A percentile compares a stretch with the other conserved stretches of the same genome.
Conservation (phyloP, 2,888 invertebrate genomes). For the Melanargia galathea region DNA sequence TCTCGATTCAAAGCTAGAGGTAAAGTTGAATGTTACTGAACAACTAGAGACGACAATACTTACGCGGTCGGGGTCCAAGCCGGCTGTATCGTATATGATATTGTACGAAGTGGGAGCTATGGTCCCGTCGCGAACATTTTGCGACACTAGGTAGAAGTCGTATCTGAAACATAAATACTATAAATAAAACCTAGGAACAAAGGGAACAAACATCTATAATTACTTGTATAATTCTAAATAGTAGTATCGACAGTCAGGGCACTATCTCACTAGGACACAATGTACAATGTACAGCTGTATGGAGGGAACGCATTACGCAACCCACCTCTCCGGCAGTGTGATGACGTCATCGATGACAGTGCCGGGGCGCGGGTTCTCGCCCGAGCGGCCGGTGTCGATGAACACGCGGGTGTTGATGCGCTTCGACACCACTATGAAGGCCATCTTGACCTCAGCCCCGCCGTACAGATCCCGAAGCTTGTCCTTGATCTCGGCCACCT, state of each 20-base stretch:
- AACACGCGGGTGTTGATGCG: conserved; percentile 92
- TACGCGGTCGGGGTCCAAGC: conserved; percentile 85
- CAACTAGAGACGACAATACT: conserved; percentile 35
- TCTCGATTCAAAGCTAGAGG: too few species aligned
- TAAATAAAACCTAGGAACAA: too few species aligned
- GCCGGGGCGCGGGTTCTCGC: conserved; percentile 90
- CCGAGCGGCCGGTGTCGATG: conserved; percentile 55
- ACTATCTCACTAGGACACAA: too few species aligned
- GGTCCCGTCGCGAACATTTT: conserved; percentile 93
- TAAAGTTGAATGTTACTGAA: background rate
- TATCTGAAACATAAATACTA: conserved; percentile 81
- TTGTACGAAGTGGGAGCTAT: conserved; percentile 96
- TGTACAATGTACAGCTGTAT: too few species aligned
- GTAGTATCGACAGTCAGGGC: too few species aligned
- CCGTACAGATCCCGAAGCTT: conserved; percentile 81
- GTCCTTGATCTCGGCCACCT: conserved; percentile 77
- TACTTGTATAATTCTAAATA: too few species aligned
- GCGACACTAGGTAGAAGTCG: conserved; percentile 95
- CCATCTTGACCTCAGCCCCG: conserved; percentile 77
- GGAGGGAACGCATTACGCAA: too few species aligned
- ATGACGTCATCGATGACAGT: conserved; percentile 93
- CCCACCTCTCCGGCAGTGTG: conserved; percentile 87
- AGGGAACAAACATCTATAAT: too few species aligned
- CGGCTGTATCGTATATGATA: conserved; percentile 88
- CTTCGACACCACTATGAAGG: conserved; percentile 94